Base-by-base conservation (phyloP, 2,113 vertebrate species). In the Rhadina sibilatrix region DNA sequence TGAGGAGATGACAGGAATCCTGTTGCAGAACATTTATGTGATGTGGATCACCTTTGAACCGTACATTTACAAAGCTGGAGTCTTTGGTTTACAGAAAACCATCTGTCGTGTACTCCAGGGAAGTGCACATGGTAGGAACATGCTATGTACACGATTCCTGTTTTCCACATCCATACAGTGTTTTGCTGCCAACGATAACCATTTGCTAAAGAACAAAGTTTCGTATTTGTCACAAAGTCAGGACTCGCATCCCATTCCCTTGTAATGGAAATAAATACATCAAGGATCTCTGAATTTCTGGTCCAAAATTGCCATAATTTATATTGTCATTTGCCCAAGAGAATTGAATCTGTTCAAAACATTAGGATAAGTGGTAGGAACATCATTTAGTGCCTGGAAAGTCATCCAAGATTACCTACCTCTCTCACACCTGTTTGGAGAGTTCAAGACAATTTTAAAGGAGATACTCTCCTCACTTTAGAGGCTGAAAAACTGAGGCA, bases 1-100 rank as follows among this genome's bases (percentile, higher is more conserved):
- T 18, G 83, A 92, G 68, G 71, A 74, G 88, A 79, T 81, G 90
- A 89, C 80, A 95, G 64, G 83, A 93, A 74, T 78, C 79, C 71
- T 54, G 47, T 37, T 83, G 76, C 71, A 89, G 85, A 96, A 81
- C 68, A 33, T 78, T 83, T 78, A 64, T 53, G 42, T 64, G 71
- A 90, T 78, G 56, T 59, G 28, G 87, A 81, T 49, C 69, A 93
- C 93, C 83, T 87, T 0, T 56, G 61, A 83, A 86, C 40, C 7
- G 4, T 40, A 31, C 40, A 24, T 68, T 86, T 71, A 65, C 68
- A 78, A 40, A 64, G 79, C 68, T n/a, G 56, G 50, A 65, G 50
- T 44, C 75, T 53, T 27, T 47, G 27, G 19, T 72, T 87, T 83
- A 76, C 63, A 90, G 87, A 38, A 87, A 92, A 49, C 35, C 66